Base-by-base conservation (phyloP, 2,888 invertebrate species). In the Sphaerolaimus hirsutus region DNA sequence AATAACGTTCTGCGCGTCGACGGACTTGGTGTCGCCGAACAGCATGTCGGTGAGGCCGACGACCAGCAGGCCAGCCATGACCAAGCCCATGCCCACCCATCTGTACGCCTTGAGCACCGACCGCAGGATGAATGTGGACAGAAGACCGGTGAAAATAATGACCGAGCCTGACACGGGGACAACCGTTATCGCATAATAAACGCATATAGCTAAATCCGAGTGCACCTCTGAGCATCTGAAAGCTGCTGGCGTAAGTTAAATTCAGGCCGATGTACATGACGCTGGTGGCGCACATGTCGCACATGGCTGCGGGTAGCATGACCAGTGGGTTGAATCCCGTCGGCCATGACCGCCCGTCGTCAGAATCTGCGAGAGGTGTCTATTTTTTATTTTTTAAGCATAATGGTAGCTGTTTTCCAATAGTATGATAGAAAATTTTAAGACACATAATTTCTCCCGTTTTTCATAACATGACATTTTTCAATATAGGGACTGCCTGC, bases 171-270 rank as follows among this genome's bases (percentile, higher is more conserved):
- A 25, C 35, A n/a, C 40, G 12, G 17, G 14, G 23, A 41, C 12
- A 37, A 37, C 10, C 14, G 5, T 19, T 14, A 19, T 21, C 10
- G 22, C 17, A 42, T 38, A 19, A 44, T 5, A 4, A 42, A 45
- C n/a, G 22, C 21, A 14, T 45, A 45, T 21, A 37, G 5, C 19
- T n/a, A 37, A 32, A 32, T 12, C 32, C 7, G 32, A 32, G 32
- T 17, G 32, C 32, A 74, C 80, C 86, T 68, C 87, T 72, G 56
- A 91, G 75, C 86, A 91, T 89, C 71, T 89, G 89, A 66, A 86
- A 91, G 61, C 84, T 86, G 54, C 84, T 82, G 1, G 82, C 81
- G 61, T 79, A 83, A 0, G 91, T 91, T 63, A 91, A 68, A 56
- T 77, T 84, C 45, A 91, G 69, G 4, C 87, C 89, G 43, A 86